Conservation (phyloP, 2,888 invertebrate genomes). For the Autographa pulchrina region DNA sequence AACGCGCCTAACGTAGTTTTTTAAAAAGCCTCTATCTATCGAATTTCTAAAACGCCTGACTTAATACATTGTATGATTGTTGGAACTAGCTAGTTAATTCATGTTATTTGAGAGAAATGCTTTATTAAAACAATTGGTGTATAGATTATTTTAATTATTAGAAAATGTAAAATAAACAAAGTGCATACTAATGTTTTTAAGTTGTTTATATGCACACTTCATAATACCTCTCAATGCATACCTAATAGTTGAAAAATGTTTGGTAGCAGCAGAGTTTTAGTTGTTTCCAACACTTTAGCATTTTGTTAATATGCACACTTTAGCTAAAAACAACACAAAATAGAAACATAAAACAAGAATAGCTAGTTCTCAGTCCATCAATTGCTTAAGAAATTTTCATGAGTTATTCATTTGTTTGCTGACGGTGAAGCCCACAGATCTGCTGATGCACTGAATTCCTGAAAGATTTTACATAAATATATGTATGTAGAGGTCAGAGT, state of each 20-base stretch:
- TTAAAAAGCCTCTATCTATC: background rate
- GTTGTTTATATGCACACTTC: too few species aligned
- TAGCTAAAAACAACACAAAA: background rate
- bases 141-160: too few species aligned
- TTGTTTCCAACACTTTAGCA: too few species aligned
- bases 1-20: background rate
- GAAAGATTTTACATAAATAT: constrained; percentile 53
- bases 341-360: background rate
- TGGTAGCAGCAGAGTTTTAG: too few species aligned
- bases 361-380: constrained; percentile 16
- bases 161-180: too few species aligned
- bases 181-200: too few species aligned
- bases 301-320: background rate
- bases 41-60: background rate
- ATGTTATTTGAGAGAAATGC: too few species aligned
- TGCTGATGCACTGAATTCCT: constrained; percentile 48
- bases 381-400: constrained; percentile 34
- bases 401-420: constrained; percentile 53
- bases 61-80: background rate
- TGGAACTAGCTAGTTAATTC: too few species aligned
- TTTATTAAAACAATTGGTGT: too few species aligned
- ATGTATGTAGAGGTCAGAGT: constrained; percentile 20
- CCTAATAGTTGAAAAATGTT: too few species aligned
- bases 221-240: too few species aligned
- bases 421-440: constrained; percentile 44